Evolutionary conservation across 2,888 invertebrate species (phyloP).

Genomic region (Campoplex capitator): DNA sequence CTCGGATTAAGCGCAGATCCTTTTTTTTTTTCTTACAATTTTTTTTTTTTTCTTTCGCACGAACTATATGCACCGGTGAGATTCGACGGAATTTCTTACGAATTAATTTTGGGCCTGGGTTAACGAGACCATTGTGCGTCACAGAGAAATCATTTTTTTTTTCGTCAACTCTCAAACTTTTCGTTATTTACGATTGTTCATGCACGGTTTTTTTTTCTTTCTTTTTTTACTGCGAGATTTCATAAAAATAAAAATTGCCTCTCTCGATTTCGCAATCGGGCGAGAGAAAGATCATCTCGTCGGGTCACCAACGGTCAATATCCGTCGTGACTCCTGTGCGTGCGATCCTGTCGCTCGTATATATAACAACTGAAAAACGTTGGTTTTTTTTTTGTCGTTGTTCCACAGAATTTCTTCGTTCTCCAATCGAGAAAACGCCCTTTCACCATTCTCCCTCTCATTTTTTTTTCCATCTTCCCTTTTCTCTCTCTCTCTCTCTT

Average conservation of each 20-base stretch:
- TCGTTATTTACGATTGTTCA: constrained; percentile 18
- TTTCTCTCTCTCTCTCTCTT: constrained; percentile 4
- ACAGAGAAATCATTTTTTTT: constrained; percentile 17
- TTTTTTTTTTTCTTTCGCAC: not conserved
- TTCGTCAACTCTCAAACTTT: not conserved
- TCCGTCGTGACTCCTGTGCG: constrained; percentile 22
- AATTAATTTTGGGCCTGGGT: not conserved
- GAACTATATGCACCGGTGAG: not conserved
- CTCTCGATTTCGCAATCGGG: constrained; percentile 12
- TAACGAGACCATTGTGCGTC: constrained; percentile 48
- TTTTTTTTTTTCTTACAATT: not conserved
- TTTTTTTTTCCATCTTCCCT: not conserved
- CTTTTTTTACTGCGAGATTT: not conserved
- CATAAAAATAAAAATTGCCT: constrained; percentile 37
- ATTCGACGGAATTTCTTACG: not conserved
- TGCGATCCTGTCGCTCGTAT: constrained; percentile 17
- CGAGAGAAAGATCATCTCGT: constrained; percentile 45
- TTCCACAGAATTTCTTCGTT: constrained; percentile 6
- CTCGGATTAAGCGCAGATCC: constrained; percentile 6
- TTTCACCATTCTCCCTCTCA: constrained; percentile 16
- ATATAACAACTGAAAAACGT: constrained; percentile 50
- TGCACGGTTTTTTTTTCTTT: not conserved
- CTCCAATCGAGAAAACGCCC: constrained; percentile 37
- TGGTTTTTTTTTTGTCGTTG: constrained; percentile 27
- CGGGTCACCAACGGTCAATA: constrained; percentile 69